A percentile compares a stretch with the other conserved stretches of the same genome.
phyloP scores from a whole-genome alignment of 2,888 invertebrate species.

The Stegana nigrithorax region DNA sequence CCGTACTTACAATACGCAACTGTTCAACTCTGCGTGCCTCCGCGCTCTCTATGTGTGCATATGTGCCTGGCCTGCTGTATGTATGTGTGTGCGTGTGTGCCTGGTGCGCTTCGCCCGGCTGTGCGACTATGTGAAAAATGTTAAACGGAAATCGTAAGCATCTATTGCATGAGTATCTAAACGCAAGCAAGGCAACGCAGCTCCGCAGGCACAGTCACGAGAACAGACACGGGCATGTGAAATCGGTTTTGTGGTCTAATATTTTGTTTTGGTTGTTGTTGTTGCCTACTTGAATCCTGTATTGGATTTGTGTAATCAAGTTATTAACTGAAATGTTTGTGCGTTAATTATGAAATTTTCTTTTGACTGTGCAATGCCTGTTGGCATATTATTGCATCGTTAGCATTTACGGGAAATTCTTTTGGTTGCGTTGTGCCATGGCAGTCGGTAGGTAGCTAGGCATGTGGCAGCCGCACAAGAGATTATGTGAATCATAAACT shows the following conservation, averaged over 20 bases:
- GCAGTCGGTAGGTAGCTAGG: no score
- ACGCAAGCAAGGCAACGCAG: no score
- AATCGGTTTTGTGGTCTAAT: no score
- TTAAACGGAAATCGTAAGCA: not conserved
- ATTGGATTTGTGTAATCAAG: constrained; percentile 40
- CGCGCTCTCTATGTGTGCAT: not conserved
- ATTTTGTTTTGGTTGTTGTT: constrained; percentile 28
- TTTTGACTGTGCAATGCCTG: no score
- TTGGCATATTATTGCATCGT: no score
- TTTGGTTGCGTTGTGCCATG: not conserved
- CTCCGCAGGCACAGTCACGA: not conserved
- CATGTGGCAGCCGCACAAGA: no score
- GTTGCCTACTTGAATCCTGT: not conserved
- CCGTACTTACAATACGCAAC: no score
- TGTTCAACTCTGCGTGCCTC: no score
- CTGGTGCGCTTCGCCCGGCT: not conserved
- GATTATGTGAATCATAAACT: no score
- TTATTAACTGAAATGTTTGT: constrained; percentile 60
- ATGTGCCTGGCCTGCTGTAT: not conserved
- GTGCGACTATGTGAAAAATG: not conserved
- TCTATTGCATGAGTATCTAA: no score
- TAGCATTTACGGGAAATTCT: not conserved
- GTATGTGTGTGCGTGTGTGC: constrained; percentile 11
- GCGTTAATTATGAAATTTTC: constrained; percentile 54
- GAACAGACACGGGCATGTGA: not conserved